Evolutionary conservation across 2,797 vertebrate genomes (phyloP), one percentile per base, ranked within the genome.

Genomic region (Tympanoctomys barrerae): DNA sequence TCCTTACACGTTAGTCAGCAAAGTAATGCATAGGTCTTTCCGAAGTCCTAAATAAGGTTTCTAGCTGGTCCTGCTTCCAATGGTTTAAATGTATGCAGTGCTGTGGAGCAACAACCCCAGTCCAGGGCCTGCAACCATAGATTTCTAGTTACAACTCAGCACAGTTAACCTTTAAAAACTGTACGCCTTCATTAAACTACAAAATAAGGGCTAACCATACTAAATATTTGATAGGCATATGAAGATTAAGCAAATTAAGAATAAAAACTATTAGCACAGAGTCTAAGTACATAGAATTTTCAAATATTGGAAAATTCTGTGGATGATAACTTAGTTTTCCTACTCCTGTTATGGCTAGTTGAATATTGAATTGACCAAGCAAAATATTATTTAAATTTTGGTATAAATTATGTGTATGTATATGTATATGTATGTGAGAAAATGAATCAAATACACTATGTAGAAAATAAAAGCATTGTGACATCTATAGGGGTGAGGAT

Each of bases 401-500:
- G 64, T 24, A 80, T 42, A 89, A 49, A 36, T 5, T 73, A 31
- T 87, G 7, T 73, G 73, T 77, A 61, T 71, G 5, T 3, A 33
- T 57, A 36, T 39, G 13, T 33, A 33, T 33, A 68, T 78, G 14
- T 73, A 42, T 73, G 64, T 42, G 14, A 33, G 13, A 31, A 94
- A 87, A 62, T 66, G 61, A 94, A 66, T 82, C 75, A 18, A 73
- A 79, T 54, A 49, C 92, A 22, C 46, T 91, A 89, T 84, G 52
- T 91, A 86, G 39, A 91, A 93, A 95, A 87, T 70, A 36, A 52
- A 92, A 62, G 79, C 54, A 73, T 42, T 54, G 90, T 75, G 33
- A 88, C 49, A 95, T 90, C 89, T 93, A 59, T 49, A 82, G 26
- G 49, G 49, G 83, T 93, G 64, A 86, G 36, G 10, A 26, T 62